Evolutionary conservation across 2,888 invertebrate species (phyloP).

Genomic region (Synanthedon vespiformis): DNA sequence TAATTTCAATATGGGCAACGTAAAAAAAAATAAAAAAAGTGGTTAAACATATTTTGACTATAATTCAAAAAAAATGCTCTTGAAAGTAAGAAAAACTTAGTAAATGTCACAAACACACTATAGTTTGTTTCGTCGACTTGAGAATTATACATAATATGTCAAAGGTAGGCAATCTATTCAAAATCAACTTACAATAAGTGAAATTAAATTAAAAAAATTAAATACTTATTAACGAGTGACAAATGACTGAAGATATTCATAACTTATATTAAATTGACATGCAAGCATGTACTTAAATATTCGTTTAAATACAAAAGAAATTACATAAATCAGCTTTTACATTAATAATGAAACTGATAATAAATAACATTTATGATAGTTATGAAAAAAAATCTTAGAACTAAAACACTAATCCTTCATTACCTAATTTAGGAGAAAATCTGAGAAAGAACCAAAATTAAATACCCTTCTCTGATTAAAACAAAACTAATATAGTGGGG

Average conservation of each 20-base stretch:
- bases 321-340: conserved; percentile 67
- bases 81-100: conserved; percentile 68
- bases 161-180: conserved; percentile 56
- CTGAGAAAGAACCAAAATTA: conserved; percentile 45
- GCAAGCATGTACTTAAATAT: conserved; percentile 48
- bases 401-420: conserved; percentile 61
- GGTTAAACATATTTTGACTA: conserved; percentile 66
- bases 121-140: conserved; percentile 57
- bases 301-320: conserved; percentile 67
- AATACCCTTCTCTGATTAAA: conserved; percentile 44
- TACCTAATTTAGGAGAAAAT: conserved; percentile 51
- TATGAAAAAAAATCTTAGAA: conserved; percentile 58
- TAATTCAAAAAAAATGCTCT: conserved; percentile 70
- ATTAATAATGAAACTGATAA: conserved; percentile 67
- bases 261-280: conserved; percentile 62
- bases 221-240: conserved; percentile 69
- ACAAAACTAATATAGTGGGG: conserved; percentile 27
- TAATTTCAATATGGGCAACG: conserved; percentile 12
- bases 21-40: conserved; percentile 45
- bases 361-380: conserved; percentile 68
- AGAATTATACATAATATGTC: conserved; percentile 24
- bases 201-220: conserved; percentile 68
- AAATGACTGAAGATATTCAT: conserved; percentile 66
- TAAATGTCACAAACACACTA: conserved; percentile 67
- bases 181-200: conserved; percentile 58